A percentile compares a stretch with the other conserved stretches of the same genome.
Evolutionary conservation across 2,113 vertebrate genomes (phyloP).

Genomic region (Rhinoderma darwinii): DNA sequence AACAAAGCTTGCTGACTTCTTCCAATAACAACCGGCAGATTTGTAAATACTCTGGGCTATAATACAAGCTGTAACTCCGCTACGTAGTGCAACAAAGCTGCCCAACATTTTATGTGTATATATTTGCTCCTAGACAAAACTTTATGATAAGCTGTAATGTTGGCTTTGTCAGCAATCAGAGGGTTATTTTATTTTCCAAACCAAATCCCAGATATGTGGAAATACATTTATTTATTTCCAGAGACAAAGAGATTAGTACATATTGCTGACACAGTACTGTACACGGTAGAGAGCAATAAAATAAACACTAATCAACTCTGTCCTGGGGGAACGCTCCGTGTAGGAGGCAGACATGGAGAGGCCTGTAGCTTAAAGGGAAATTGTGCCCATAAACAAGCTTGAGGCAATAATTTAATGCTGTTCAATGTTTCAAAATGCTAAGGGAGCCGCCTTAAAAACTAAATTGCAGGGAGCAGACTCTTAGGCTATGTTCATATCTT

Average conservation of each 20-base stretch:
- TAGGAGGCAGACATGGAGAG: neutral
- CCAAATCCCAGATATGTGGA: constrained; percentile 16
- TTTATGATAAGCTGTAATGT: neutral
- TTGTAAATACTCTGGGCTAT: too few relatives aligned
- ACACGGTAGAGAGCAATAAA: constrained; percentile 32
- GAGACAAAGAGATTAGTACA: constrained; percentile 47
- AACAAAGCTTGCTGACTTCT: too few relatives aligned
- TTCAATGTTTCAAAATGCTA: neutral
- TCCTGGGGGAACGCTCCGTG: constrained; percentile 18
- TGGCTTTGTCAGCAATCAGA: neutral
- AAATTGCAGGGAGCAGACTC: neutral
- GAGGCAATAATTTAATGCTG: neutral
- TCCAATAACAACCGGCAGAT: too few relatives aligned
- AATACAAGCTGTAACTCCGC: too few relatives aligned
- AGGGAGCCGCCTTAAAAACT: neutral
- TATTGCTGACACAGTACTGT: constrained; percentile 44
- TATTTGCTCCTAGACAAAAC: too few relatives aligned
- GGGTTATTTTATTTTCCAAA: constrained; percentile 21
- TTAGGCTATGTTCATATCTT: too few relatives aligned
- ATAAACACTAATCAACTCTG: constrained; percentile 36
- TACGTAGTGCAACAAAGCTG: too few relatives aligned
- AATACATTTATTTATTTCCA: neutral
- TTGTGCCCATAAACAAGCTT: neutral
- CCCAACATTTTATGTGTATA: too few relatives aligned
- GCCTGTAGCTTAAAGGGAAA: neutral